Base-by-base conservation (phyloP, 2,888 invertebrate species). In the Erannis defoliaria region DNA sequence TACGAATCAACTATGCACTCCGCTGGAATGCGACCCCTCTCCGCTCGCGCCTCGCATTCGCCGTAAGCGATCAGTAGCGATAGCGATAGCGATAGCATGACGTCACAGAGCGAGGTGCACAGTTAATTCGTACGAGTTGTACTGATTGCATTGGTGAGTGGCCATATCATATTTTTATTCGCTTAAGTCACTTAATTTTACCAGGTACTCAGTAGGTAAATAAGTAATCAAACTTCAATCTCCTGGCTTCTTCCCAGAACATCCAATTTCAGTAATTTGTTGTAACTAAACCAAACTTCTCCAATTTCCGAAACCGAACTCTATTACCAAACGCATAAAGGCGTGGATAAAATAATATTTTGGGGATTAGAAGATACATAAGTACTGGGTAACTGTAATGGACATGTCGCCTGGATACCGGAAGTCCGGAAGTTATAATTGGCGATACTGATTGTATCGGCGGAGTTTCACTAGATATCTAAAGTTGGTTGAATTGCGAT, bases 401-500 rank as follows among this genome's bases (percentile, higher is more conserved):
- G 35, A 43, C 37, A 37, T 50, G 35, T 37, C 35, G 35, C 35
- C 40, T 14, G 45, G 43, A 43, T 43, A 26, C 23, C 35, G 50
- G 46, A 45, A 29, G 26, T 21, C 40, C 31, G 40, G 46, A 56
- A 49, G 56, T 50, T 56, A 48, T 49, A 50, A 56, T 50, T 49
- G 56, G 21, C 16, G 56, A 49, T 49, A 35, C 56, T 56, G 56
- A 50, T 49, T 50, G 49, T 48, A 49, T 56, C 48, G 42, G 31
- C 49, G 12, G 21, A 48, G 48, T 43, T 49, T 33, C 23, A 29
- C 42, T 12, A n/a, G 19, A 37, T 26, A 46, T 46, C 9, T 46
- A 29, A 46, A 46, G 18, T 55, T 55, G n/a, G 23, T 5, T 29
- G 9, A 38, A 37, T 37, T 19, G 35, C n/a, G 14, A 43, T 43